These are phyloP conservation scores for Pemphredon lugubris DNA, from an alignment of 2,888 invertebrate genomes.

Conservation along the genomic window DNA sequence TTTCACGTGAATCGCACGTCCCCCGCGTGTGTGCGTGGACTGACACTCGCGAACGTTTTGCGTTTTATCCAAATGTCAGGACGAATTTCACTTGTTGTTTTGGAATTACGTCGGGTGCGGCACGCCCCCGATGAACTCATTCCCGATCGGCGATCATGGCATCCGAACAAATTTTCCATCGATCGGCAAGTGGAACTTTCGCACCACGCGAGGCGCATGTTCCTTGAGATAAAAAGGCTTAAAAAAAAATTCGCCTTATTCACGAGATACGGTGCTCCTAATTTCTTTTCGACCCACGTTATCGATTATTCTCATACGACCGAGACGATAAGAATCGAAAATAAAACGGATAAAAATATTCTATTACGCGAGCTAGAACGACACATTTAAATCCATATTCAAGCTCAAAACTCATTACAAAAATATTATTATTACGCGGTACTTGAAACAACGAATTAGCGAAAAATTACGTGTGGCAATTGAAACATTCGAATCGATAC, in stretches of 20 bases:
- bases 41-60: slow-evolving; percentile 10
- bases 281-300: too few species aligned
- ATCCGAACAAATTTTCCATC: slow-evolving; percentile 53
- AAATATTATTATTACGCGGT: too few species aligned
- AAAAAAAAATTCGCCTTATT: not conserved
- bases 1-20: slow-evolving; percentile 54
- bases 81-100: slow-evolving; percentile 7
- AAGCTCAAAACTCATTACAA: too few species aligned
- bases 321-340: too few species aligned
- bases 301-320: too few species aligned
- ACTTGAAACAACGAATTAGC: too few species aligned
- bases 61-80: slow-evolving; percentile 28
- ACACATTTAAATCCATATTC: too few species aligned
- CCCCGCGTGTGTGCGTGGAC: not conserved
- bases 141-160: not conserved
- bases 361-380: too few species aligned
- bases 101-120: slow-evolving; percentile 5
- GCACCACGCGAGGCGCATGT: slow-evolving; percentile 1
- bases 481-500: too few species aligned
- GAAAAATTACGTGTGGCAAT: too few species aligned
- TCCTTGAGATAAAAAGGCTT: not conserved
- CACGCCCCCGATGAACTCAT: slow-evolving; percentile 17
- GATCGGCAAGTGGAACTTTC: slow-evolving; percentile 5
- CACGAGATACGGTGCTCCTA: not conserved
- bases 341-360: too few species aligned